These are phyloP conservation scores for Rhagonycha fulva DNA, from an alignment of 2,888 invertebrate genomes.

Conservation along the genomic window DNA sequence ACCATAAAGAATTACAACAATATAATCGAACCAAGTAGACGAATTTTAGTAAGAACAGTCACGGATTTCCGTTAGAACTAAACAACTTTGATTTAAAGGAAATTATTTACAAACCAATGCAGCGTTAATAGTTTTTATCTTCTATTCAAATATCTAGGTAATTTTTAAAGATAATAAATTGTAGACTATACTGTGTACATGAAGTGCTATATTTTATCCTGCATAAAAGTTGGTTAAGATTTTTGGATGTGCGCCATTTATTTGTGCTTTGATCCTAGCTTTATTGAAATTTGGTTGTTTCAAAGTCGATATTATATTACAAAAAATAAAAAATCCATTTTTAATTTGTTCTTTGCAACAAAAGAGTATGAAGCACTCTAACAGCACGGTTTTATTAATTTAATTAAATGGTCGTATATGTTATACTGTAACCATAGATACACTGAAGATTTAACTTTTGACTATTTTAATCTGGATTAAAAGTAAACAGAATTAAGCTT, in stretches of 20 bases:
- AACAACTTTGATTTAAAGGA: background rate
- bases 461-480: background rate
- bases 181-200: background rate
- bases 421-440: background rate
- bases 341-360: too few species aligned
- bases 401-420: background rate
- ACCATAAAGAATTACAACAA: background rate
- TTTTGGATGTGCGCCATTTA: background rate
- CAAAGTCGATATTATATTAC: background rate
- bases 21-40: background rate
- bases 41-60: background rate
- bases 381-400: too few species aligned
- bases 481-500: background rate
- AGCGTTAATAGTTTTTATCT: background rate
- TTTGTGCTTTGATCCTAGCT: background rate
- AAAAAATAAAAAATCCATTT: background rate
- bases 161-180: background rate
- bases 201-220: background rate
- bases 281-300: background rate
- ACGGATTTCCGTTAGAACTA: background rate
- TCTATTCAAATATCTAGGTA: background rate
- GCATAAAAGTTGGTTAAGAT: background rate
- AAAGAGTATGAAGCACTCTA: too few species aligned
- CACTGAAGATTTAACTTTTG: background rate
- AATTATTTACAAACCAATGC: background rate